A percentile compares a stretch with the other conserved stretches of the same genome.
These are phyloP conservation scores for Ptilorrhoa leucosticta DNA, from an alignment of 2,113 vertebrate species.

Conservation along the genomic window DNA sequence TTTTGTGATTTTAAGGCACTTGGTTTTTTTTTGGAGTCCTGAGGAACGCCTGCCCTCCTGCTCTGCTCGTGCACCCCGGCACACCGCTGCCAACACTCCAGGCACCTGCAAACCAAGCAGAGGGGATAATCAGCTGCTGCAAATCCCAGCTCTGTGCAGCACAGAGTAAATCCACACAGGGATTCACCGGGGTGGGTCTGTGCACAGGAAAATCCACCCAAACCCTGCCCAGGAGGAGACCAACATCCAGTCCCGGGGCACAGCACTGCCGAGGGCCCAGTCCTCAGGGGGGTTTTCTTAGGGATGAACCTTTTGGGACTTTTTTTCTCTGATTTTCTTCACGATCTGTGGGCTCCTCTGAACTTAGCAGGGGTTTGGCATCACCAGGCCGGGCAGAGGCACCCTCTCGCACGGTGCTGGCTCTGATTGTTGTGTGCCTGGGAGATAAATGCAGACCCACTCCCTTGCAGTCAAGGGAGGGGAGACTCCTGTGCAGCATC, in stretches of 20 bases:
- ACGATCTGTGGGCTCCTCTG: neutral
- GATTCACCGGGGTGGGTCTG: neutral
- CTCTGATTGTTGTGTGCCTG: neutral
- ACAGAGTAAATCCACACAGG: neutral
- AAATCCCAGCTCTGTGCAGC: neutral
- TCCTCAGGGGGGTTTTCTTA: neutral
- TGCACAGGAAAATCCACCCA: neutral
- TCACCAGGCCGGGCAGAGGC: neutral
- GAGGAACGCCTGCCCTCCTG: neutral
- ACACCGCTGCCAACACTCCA: neutral
- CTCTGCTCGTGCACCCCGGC: neutral
- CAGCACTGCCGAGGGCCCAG: neutral
- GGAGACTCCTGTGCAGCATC: conserved; percentile 42
- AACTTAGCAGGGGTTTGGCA: neutral
- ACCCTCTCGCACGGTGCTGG: fast-evolving
- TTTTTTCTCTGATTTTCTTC: neutral
- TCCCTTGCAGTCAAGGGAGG: neutral
- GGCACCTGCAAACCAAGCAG: neutral
- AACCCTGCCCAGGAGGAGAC: fast-evolving
- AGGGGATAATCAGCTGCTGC: neutral
- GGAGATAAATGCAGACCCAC: neutral
- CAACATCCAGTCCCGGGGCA: fast-evolving
- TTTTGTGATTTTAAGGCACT: neutral
- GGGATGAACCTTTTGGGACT: neutral
- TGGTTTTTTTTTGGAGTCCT: neutral